Conservation (phyloP, 1,140 invertebrate genomes). For the Frieseomelitta varia region DNA sequence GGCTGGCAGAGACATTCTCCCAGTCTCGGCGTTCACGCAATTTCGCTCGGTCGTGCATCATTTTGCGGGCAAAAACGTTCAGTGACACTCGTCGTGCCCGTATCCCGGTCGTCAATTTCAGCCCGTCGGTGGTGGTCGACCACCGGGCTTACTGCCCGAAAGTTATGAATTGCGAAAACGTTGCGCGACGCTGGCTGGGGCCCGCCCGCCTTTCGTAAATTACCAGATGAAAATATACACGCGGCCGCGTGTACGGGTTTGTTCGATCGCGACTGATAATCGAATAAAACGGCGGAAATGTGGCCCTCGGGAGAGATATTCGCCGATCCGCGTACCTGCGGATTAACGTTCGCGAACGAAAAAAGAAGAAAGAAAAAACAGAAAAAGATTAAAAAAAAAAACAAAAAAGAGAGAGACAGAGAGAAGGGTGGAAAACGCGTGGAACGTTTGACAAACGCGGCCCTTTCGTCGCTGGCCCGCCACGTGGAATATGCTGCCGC, state of each 20-base stretch:
- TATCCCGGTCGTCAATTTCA: slow-evolving; percentile 35
- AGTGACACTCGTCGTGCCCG: slow-evolving; percentile 33
- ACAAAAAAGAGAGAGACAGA: background rate
- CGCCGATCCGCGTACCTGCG: background rate
- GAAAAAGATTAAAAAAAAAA: background rate
- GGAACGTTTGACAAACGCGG: slow-evolving; percentile 36
- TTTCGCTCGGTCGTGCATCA: slow-evolving; percentile 31
- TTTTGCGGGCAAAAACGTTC: slow-evolving; percentile 39
- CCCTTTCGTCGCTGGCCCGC: slow-evolving; percentile 31
- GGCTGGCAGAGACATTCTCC: too few relatives aligned
- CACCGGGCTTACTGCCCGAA: slow-evolving; percentile 5
- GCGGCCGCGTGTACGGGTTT: background rate
- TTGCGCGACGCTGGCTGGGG: background rate
- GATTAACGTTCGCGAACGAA: too few relatives aligned
- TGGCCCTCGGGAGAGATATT: slow-evolving; percentile 22
- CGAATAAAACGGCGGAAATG: slow-evolving; percentile 47
- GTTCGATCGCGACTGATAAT: slow-evolving; percentile 41
- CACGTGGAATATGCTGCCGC: background rate
- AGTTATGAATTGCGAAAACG: slow-evolving; percentile 37
- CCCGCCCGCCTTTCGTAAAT: slow-evolving; percentile 28
- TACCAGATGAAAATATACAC: slow-evolving; percentile 25
- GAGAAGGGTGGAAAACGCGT: slow-evolving; percentile 2
- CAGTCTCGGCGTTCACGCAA: slow-evolving; percentile 8
- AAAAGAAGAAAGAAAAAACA: background rate
- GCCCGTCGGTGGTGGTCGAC: background rate